Percentiles rank a stretch among this genome's conserved stretches.
Evolutionary conservation across 2,113 vertebrate species (phyloP).

Genomic region (Marcusenius ussheri): DNA sequence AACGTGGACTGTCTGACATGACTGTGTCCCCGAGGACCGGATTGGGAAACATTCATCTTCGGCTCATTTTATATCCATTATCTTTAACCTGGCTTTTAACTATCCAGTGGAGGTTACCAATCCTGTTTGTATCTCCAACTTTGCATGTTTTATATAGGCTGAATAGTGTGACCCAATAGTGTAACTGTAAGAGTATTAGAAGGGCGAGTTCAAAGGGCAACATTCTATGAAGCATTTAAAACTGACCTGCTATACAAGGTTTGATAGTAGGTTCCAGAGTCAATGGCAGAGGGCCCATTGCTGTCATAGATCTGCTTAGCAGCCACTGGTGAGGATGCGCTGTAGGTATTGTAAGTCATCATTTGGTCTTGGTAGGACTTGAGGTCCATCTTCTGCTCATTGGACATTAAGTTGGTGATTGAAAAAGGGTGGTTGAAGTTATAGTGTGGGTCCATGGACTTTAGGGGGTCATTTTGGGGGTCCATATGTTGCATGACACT

Average conservation of each 20-base stretch:
- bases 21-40: not conserved
- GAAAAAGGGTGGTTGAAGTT: constrained; percentile 90
- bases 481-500: constrained; percentile 71
- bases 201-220: constrained; percentile 2
- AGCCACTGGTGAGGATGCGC: constrained; percentile 51
- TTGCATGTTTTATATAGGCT: not conserved
- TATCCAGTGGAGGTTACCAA: constrained; percentile 20
- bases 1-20: not conserved
- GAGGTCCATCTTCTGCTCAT: constrained; percentile 77
- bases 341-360: constrained; percentile 66
- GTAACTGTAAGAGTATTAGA: constrained; percentile 12
- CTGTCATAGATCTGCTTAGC: constrained; percentile 70
- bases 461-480: constrained; percentile 72
- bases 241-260: constrained; percentile 79
- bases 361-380: constrained; percentile 75
- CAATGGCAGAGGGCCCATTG: constrained; percentile 55
- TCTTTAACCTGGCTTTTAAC: constrained; percentile 10
- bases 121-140: not conserved
- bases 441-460: constrained; percentile 78
- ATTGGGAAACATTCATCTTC: constrained; percentile 13
- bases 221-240: constrained; percentile 71
- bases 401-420: constrained; percentile 85
- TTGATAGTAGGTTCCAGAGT: constrained; percentile 77
- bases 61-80: not conserved
- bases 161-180: not conserved